Evolutionary conservation across 2,797 vertebrate species (phyloP).

Genomic region (Diceros bicornis): DNA sequence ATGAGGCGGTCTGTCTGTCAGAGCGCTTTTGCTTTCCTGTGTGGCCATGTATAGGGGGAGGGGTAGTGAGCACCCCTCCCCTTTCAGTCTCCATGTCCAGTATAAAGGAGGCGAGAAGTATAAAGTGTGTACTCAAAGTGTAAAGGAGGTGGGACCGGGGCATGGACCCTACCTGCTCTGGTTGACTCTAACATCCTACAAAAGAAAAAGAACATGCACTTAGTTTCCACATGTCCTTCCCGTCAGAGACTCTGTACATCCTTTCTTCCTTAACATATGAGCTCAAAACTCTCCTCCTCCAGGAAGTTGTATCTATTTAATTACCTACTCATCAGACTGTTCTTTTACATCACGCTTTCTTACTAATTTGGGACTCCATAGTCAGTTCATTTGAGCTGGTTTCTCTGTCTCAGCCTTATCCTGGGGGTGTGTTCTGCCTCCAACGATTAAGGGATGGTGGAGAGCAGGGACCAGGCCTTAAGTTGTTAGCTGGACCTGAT

Average conservation of each 20-base stretch:
- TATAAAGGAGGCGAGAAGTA: neutral
- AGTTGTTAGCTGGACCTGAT: neutral
- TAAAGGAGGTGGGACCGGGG: neutral
- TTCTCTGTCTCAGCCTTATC: neutral
- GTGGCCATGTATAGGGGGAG: no score
- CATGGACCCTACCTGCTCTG: conserved; percentile 71
- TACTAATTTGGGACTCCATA: neutral
- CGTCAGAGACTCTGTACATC: neutral
- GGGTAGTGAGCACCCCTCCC: neutral
- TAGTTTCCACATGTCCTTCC: neutral
- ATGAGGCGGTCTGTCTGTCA: neutral
- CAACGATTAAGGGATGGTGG: neutral
- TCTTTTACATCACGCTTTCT: neutral
- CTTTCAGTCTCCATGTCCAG: neutral
- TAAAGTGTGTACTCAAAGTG: no score
- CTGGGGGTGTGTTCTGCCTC: neutral
- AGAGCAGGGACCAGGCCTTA: neutral
- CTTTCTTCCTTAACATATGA: neutral
- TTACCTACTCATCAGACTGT: neutral
- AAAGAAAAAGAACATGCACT: conserved; percentile 64
- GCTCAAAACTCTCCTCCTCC: neutral
- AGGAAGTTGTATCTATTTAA: neutral
- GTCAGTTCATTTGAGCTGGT: neutral
- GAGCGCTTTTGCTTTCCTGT: neutral
- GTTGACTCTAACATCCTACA: conserved; percentile 67